phyloP scores from a whole-genome alignment of 2,888 invertebrate species.

The Drosophila vallismaia region DNA sequence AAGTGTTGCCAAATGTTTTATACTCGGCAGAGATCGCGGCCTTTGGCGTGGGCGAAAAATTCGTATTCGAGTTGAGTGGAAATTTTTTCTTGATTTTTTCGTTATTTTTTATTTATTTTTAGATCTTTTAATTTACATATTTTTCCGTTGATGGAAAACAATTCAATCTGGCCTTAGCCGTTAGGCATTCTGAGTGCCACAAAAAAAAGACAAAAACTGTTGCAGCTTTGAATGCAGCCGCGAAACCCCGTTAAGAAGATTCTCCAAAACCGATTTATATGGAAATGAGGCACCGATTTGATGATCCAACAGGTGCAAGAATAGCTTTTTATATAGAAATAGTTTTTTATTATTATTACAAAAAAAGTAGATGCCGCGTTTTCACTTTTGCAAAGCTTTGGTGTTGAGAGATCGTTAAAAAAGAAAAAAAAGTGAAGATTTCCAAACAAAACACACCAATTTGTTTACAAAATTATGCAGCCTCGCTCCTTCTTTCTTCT shows the following conservation, averaged over 20 bases:
- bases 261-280: constrained; percentile 30
- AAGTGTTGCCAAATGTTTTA: constrained; percentile 70
- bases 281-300: constrained; percentile 25
- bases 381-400: constrained; percentile 71
- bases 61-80: constrained; percentile 28
- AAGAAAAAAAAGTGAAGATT: constrained; percentile 12
- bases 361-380: constrained; percentile 32
- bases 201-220: constrained; percentile 20
- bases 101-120: constrained; percentile 19
- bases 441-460: constrained; percentile 23
- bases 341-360: constrained; percentile 49
- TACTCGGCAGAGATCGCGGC: too few species aligned
- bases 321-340: constrained; percentile 38
- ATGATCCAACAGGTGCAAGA: constrained; percentile 38
- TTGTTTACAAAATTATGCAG: constrained; percentile 39
- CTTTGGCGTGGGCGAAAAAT: constrained; percentile 34
- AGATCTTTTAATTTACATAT: constrained; percentile 35
- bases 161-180: constrained; percentile 1
- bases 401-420: constrained; percentile 34
- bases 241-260: constrained; percentile 60
- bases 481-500: constrained; percentile 6
- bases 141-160: constrained; percentile 24
- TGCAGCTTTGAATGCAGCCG: constrained; percentile 54
- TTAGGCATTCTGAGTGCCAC: constrained; percentile 40
- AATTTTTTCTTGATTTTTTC: constrained; percentile 24